Evolutionary conservation across 2,113 vertebrate genomes (phyloP), one percentile per base, ranked within the genome.

Genomic region (Nestor notabilis): DNA sequence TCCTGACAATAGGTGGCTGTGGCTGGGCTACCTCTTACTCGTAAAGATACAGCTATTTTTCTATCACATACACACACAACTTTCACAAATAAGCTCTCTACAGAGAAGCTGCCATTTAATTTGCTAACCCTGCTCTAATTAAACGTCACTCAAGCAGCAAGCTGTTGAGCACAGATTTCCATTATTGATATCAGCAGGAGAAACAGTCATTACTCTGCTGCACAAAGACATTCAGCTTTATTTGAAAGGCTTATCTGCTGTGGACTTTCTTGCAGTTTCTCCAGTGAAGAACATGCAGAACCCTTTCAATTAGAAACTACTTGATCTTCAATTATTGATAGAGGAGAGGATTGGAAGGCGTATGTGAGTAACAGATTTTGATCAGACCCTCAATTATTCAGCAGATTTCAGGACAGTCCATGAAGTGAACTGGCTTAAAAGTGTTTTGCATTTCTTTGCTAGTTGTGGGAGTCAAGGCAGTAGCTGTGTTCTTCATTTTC

Each of bases 121-220:
- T 90, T 72, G 60, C 49, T 10, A 27, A 41, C 17, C 41, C 27
- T n/a, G 46, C 83, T 79, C 69, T 92, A 96, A 96, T 97, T 92
- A 91, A 92, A 20, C 21, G 1, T 52, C 90, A n/a, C 79, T 81
- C 82, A 63, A 9, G 3, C 85, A 68, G 92, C 92, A 71, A 43
- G 70, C 85, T 90, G 95, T 20, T 0, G 68, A 86, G 92, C 55
- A 13, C 78, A 90, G 88, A 72, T 84, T 31, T 27, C 95, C 74
- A 50, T 65, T 35, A 15, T 3, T 65, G 92, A 56, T 10, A 84
- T 1, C 90, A 81, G 85, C 88, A 86, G 90, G 71, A 83, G 83
- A 14, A 89, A 25, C 56, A 13, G 7, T 37, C 86, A 4, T 13
- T 31, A 21, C 21, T 89, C 44, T 21, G 43, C 64, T n/a, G 11